phyloP scores from a whole-genome alignment of 1,140 invertebrate genomes.

The Lanistes nyassanus region DNA sequence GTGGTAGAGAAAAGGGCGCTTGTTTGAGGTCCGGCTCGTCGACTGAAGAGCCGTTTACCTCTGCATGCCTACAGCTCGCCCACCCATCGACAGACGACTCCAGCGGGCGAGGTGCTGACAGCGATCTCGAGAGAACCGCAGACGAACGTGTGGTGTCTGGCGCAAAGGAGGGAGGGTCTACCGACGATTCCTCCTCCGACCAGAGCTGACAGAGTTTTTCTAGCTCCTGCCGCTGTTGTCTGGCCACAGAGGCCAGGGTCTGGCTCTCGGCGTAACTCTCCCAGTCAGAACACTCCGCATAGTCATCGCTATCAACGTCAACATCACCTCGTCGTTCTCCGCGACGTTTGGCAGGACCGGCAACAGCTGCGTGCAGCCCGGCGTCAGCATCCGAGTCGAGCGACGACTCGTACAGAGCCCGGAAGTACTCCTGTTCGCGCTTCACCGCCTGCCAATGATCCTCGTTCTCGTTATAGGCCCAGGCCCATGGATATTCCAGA shows the following conservation, averaged over 20 bases:
- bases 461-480: slow-evolving; percentile 34
- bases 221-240: slow-evolving; percentile 6
- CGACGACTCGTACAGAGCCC: slow-evolving; percentile 12
- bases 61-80: too few species aligned
- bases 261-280: slow-evolving; percentile 4
- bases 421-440: slow-evolving; percentile 17
- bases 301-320: background rate
- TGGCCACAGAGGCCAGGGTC: slow-evolving; percentile 9
- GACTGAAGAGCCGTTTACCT: background rate
- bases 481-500: slow-evolving; percentile 29
- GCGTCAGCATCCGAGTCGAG: background rate
- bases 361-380: background rate
- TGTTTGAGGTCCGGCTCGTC: background rate
- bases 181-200: slow-evolving; percentile 14
- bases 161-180: background rate
- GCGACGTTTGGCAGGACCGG: background rate
- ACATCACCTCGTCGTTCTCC: background rate
- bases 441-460: slow-evolving; percentile 14
- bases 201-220: slow-evolving; percentile 9
- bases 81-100: background rate
- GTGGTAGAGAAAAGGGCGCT: too few species aligned
- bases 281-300: slow-evolving; percentile 8
- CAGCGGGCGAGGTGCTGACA: background rate
- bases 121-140: background rate
- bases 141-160: background rate